Evolutionary conservation across 2,797 vertebrate genomes (phyloP).

Genomic region (Falco biarmicus): DNA sequence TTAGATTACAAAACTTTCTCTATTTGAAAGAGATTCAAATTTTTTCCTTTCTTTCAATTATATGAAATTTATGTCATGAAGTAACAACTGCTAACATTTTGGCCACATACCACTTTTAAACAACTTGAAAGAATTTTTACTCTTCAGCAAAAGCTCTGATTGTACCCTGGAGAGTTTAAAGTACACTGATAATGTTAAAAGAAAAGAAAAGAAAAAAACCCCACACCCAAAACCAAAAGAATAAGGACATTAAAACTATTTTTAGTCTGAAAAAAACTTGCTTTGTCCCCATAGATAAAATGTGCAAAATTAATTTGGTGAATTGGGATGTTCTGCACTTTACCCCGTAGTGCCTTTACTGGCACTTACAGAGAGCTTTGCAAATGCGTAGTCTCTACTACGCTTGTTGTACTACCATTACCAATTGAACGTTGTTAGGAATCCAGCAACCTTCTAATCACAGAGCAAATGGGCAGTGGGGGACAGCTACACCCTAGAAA

Average conservation of each 20-base stretch:
- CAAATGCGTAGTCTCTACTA: not conserved
- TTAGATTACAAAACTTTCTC: not conserved
- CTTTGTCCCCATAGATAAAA: not conserved
- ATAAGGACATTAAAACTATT: not conserved
- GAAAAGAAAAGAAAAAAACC: not conserved
- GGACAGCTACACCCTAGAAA: not conserved
- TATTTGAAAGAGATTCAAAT: not conserved
- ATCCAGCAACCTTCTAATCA: not conserved
- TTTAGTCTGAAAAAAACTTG: not conserved
- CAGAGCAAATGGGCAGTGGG: not conserved
- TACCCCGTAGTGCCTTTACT: not conserved
- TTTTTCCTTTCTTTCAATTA: not conserved
- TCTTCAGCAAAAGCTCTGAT: not conserved
- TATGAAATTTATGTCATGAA: not conserved
- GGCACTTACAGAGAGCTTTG: not conserved
- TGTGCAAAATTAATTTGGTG: not conserved
- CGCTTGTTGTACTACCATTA: not conserved
- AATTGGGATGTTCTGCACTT: not conserved
- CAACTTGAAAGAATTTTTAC: not conserved
- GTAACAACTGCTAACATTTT: not conserved
- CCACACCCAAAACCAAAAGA: not conserved
- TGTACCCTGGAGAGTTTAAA: not conserved
- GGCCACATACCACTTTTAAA: not conserved
- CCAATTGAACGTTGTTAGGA: not conserved
- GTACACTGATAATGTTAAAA: not conserved